phyloP scores from a whole-genome alignment of 2,888 invertebrate species.

The Hylaea fasciaria region DNA sequence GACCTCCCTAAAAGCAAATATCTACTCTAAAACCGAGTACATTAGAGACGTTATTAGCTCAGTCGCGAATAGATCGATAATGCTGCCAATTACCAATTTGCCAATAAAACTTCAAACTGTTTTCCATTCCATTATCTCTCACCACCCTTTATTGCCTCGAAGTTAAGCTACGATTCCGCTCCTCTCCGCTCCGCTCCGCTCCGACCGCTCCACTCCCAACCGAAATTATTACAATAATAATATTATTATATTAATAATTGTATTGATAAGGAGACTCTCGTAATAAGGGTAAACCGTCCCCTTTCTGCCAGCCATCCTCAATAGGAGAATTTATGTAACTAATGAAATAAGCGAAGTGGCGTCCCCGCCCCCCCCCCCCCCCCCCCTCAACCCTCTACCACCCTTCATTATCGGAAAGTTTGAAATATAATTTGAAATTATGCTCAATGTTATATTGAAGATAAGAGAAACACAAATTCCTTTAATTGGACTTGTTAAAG shows the following conservation, averaged over 20 bases:
- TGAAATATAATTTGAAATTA: slow-evolving; percentile 86
- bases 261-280: slow-evolving; percentile 85
- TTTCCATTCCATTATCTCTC: slow-evolving; percentile 85
- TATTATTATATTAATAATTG: slow-evolving; percentile 86
- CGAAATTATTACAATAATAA: slow-evolving; percentile 85
- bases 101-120: slow-evolving; percentile 85
- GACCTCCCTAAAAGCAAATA: neutral
- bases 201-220: slow-evolving; percentile 55
- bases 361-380: slow-evolving; percentile 61
- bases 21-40: slow-evolving; percentile 39
- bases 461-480: slow-evolving; percentile 86
- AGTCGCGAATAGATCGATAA: slow-evolving; percentile 77
- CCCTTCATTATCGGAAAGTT: slow-evolving; percentile 86
- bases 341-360: slow-evolving; percentile 85
- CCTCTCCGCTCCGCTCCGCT: slow-evolving; percentile 61
- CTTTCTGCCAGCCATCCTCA: slow-evolving; percentile 84
- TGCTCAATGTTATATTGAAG: slow-evolving; percentile 86
- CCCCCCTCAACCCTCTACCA: slow-evolving; percentile 67
- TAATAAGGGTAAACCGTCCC: slow-evolving; percentile 85
- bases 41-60: slow-evolving; percentile 64
- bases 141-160: slow-evolving; percentile 83
- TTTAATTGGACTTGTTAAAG: slow-evolving; percentile 86
- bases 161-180: slow-evolving; percentile 80
- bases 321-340: slow-evolving; percentile 86
- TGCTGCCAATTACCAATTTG: slow-evolving; percentile 83